phyloP scores from a whole-genome alignment of 2,888 invertebrate species.

The Pollenia griseotomentosa region DNA sequence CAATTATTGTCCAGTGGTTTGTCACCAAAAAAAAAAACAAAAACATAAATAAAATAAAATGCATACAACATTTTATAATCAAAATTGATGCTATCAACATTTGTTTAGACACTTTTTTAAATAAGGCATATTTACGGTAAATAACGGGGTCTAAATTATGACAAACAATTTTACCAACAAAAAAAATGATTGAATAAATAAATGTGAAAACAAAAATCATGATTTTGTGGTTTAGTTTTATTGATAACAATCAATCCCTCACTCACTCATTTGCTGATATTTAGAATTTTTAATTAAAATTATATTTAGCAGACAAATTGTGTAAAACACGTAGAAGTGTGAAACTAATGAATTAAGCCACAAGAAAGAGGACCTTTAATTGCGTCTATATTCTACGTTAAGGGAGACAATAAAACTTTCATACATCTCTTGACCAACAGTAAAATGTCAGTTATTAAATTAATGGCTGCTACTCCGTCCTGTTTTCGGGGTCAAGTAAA shows the following conservation, averaged over 20 bases:
- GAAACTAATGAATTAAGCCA: too few relatives aligned
- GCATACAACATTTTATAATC: neutral
- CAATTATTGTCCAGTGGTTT: conserved; percentile 36
- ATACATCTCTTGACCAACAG: too few relatives aligned
- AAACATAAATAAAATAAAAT: neutral
- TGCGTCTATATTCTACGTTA: too few relatives aligned
- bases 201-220: conserved; percentile 40
- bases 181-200: neutral
- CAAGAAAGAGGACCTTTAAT: too few relatives aligned
- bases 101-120: neutral
- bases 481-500: too few relatives aligned
- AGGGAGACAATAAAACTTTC: too few relatives aligned
- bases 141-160: conserved; percentile 41
- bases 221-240: conserved; percentile 41
- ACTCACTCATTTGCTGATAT: neutral
- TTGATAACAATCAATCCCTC: conserved; percentile 29
- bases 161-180: conserved; percentile 6
- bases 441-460: too few relatives aligned
- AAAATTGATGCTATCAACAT: conserved; percentile 17
- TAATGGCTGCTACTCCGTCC: too few relatives aligned
- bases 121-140: conserved; percentile 36
- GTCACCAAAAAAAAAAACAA: conserved; percentile 7
- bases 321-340: too few relatives aligned
- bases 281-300: conserved; percentile 39
- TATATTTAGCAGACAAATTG: neutral